Evolutionary conservation across 2,797 vertebrate genomes (phyloP).

Genomic region (Hydrophis major): DNA sequence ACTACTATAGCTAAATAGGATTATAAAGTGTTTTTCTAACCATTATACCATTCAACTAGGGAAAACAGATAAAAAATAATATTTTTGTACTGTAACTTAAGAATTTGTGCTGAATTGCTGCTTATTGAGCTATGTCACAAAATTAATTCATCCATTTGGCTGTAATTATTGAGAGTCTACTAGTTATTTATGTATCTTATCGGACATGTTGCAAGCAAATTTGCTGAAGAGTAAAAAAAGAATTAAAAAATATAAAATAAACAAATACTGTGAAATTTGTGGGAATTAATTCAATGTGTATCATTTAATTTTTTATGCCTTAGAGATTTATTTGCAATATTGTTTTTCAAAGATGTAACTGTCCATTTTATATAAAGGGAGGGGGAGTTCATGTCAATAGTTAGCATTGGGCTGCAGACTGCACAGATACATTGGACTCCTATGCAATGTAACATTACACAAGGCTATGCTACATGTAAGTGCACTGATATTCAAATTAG

Average conservation of each 20-base stretch:
- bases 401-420: neutral
- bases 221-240: neutral
- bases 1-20: neutral
- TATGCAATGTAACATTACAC: neutral
- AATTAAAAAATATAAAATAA: conserved; percentile 35
- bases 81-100: neutral
- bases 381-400: neutral
- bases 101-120: neutral
- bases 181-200: conserved; percentile 24
- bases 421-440: neutral
- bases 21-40: neutral
- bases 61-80: neutral
- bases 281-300: conserved; percentile 48
- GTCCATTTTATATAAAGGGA: neutral
- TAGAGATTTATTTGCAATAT: conserved; percentile 40
- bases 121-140: neutral
- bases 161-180: conserved; percentile 13
- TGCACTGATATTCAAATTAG: neutral
- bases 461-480: neutral
- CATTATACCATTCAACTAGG: neutral
- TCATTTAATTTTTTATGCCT: conserved; percentile 57
- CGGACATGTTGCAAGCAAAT: conserved; percentile 25
- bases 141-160: neutral
- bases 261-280: conserved; percentile 42
- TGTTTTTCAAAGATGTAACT: conserved; percentile 38